Evolutionary conservation across 2,888 invertebrate genomes (phyloP).

Genomic region (Linnaemya vulpina): DNA sequence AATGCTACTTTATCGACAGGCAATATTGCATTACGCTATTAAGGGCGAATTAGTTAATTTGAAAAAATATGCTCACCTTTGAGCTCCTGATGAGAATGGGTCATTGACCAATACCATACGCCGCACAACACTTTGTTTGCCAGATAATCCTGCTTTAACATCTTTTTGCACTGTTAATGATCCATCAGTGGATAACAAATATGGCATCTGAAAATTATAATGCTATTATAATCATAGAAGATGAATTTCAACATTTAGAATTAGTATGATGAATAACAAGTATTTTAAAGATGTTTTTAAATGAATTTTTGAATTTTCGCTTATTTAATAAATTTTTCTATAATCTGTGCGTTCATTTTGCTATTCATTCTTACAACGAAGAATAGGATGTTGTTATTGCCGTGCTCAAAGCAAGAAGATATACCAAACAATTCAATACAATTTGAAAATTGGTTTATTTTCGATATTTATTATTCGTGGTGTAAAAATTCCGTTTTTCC

Average conservation of each 20-base stretch:
- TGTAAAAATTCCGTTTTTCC: not conserved
- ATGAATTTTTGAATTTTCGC: conserved; percentile 41
- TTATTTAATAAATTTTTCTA: not conserved
- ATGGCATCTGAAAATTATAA: conserved; percentile 82
- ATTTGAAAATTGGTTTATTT: not conserved
- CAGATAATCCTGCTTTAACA: conserved; percentile 81
- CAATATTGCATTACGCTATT: not conserved
- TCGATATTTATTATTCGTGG: not conserved
- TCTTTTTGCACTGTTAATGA: conserved; percentile 83
- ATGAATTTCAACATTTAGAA: conserved; percentile 68
- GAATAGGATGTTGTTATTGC: conserved; percentile 20
- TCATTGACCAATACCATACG: conserved; percentile 83
- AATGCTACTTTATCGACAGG: conserved; percentile 6
- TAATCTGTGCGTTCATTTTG: conserved; percentile 4
- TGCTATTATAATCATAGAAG: conserved; percentile 69
- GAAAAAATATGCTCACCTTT: conserved; percentile 78
- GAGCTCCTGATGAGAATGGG: conserved; percentile 81
- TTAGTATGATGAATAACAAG: conserved; percentile 67
- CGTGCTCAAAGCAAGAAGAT: conserved; percentile 40
- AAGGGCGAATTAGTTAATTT: not conserved
- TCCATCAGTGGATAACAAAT: conserved; percentile 83
- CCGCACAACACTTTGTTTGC: conserved; percentile 82
- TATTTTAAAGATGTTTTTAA: conserved; percentile 42
- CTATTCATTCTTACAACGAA: not conserved
- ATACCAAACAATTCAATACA: not conserved